Percentiles rank a stretch among this genome's conserved stretches.
Conservation (phyloP, 2,113 vertebrate genomes). For the Pollimyrus isidori region DNA sequence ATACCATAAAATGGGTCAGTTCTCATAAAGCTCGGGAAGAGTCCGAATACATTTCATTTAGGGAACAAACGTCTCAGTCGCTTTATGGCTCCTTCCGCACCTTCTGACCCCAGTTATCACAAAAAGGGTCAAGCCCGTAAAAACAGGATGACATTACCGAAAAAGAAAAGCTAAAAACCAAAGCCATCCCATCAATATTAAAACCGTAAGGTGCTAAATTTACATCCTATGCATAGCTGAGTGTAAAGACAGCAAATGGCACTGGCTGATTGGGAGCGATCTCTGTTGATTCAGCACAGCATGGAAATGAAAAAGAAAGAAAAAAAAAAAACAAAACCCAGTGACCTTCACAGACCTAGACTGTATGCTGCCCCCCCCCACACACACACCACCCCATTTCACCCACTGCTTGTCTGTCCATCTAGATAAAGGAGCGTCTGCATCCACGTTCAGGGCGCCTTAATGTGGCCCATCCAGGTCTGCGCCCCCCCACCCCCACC, state of each 20-base stretch:
- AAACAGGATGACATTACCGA: neutral
- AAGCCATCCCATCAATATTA: neutral
- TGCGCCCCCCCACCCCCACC: slow-evolving; percentile 3
- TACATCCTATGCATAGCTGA: neutral
- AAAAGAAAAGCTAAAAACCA: neutral
- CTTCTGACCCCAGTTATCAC: neutral
- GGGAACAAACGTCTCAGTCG: neutral
- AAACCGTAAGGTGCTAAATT: neutral
- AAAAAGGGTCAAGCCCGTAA: neutral
- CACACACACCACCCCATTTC: neutral
- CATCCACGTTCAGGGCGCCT: slow-evolving; percentile 46
- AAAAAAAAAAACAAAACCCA: neutral
- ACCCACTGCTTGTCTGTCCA: slow-evolving; percentile 43
- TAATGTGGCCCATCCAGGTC: slow-evolving; percentile 39
- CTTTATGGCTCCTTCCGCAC: neutral
- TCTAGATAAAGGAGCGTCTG: slow-evolving; percentile 53
- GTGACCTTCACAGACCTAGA: slow-evolving; percentile 18
- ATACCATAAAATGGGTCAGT: neutral
- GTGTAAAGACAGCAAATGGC: neutral
- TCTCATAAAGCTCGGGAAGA: neutral
- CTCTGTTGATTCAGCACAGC: neutral
- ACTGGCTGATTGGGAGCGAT: neutral
- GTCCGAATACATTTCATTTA: neutral
- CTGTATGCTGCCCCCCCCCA: neutral
- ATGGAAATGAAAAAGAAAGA: neutral